Evolutionary conservation across 2,888 invertebrate genomes (phyloP).

Genomic region (Oligia strigilis): DNA sequence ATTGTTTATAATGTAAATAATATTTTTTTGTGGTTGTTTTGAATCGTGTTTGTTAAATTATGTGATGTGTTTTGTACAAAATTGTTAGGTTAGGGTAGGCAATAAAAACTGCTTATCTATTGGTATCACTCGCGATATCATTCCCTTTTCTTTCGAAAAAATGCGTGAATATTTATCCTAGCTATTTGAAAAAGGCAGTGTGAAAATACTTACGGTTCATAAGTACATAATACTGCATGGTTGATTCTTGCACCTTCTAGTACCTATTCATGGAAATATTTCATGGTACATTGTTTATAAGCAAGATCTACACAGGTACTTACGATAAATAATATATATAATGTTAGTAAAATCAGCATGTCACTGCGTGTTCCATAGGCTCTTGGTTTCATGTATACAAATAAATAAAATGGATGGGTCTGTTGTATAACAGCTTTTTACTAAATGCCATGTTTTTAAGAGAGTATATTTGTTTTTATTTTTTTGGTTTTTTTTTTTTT

Average conservation of each 20-base stretch:
- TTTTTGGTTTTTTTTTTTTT: too few species aligned
- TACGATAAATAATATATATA: neutral
- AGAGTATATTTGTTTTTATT: neutral
- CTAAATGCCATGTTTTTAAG: neutral
- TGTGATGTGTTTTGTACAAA: neutral
- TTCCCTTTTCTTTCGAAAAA: neutral
- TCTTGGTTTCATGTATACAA: too few species aligned
- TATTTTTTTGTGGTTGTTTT: constrained; percentile 20
- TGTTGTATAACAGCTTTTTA: too few species aligned
- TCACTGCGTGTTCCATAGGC: too few species aligned
- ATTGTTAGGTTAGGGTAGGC: neutral
- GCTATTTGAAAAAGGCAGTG: neutral
- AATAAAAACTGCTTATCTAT: neutral
- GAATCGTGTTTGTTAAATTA: neutral
- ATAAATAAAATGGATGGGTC: too few species aligned
- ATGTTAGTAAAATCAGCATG: too few species aligned
- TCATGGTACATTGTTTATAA: neutral
- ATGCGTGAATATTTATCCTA: neutral
- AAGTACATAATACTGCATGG: too few species aligned
- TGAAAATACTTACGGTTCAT: neutral
- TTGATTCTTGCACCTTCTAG: neutral
- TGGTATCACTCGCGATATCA: neutral
- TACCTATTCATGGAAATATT: neutral
- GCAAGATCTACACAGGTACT: neutral
- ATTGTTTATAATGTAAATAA: constrained; percentile 50